Evolutionary conservation across 2,797 vertebrate genomes (phyloP).

Genomic region (Brachymystax lenok): DNA sequence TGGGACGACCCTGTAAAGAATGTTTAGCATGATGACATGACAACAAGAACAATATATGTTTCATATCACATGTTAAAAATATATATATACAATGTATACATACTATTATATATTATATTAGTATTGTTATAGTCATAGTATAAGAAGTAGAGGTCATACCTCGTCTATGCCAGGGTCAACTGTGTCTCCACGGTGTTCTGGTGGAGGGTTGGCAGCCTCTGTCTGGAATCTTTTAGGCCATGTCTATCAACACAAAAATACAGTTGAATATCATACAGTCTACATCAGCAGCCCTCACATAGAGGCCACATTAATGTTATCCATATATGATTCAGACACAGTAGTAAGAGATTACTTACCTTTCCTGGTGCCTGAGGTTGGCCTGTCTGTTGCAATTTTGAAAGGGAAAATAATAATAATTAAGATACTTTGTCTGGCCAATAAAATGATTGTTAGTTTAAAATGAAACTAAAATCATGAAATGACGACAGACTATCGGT

Average conservation of each 20-base stretch:
- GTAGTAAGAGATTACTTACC: conserved; percentile 42
- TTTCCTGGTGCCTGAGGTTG: conserved; percentile 60
- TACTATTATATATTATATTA: not conserved
- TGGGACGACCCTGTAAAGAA: conserved; percentile 62
- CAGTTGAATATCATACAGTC: not conserved
- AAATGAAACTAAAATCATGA: not conserved
- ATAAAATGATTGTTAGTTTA: not conserved
- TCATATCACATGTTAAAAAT: not conserved
- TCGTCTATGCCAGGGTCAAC: conserved; percentile 69
- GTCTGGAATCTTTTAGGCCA: conserved; percentile 53
- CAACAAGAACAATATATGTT: not conserved
- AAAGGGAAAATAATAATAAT: not conserved
- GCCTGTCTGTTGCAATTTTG: conserved; percentile 52
- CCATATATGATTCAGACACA: not conserved
- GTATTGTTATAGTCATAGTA: not conserved
- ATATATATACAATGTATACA: not conserved
- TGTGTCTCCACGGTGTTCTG: conserved; percentile 71
- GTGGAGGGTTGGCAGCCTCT: conserved; percentile 58
- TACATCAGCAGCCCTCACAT: not conserved
- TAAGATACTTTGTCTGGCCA: not conserved
- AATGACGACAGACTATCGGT: not conserved
- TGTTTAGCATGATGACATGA: conserved; percentile 4
- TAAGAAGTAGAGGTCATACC: conserved; percentile 47
- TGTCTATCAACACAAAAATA: conserved; percentile 49
- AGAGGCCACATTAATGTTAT: not conserved